phyloP scores from a whole-genome alignment of 2,888 invertebrate species.

The Tetragonisca angustula region DNA sequence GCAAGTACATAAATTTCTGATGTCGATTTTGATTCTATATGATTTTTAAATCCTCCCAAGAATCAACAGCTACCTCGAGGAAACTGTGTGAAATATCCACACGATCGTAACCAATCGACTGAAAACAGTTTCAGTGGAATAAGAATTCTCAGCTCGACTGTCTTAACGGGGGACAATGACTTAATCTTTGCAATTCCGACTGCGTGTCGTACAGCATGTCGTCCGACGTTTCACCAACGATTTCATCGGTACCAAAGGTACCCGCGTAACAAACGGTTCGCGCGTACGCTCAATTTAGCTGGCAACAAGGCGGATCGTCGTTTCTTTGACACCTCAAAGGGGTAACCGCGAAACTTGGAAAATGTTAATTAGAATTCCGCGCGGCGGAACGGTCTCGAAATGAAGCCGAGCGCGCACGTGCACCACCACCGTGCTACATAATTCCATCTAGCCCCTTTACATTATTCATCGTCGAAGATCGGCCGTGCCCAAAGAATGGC shows the following conservation, averaged over 20 bases:
- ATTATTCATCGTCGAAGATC: slow-evolving; percentile 54
- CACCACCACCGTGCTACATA: slow-evolving; percentile 24
- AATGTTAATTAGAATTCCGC: slow-evolving; percentile 22
- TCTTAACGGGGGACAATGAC: too few relatives aligned
- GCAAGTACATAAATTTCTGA: too few relatives aligned
- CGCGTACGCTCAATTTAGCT: not conserved
- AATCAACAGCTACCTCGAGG: too few relatives aligned
- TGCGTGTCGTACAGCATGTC: too few relatives aligned
- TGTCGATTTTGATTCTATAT: too few relatives aligned
- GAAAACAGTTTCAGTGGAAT: too few relatives aligned
- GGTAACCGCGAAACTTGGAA: not conserved
- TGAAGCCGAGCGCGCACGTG: slow-evolving; percentile 32
- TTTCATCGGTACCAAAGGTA: not conserved
- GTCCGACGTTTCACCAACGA: too few relatives aligned
- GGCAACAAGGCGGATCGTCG: not conserved
- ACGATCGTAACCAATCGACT: too few relatives aligned
- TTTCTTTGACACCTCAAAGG: not conserved
- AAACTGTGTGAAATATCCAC: too few relatives aligned
- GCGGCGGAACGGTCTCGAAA: not conserved
- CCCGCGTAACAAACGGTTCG: not conserved
- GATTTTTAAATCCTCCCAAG: too few relatives aligned
- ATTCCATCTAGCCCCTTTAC: slow-evolving; percentile 35
- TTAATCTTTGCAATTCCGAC: too few relatives aligned
- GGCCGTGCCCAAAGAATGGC: slow-evolving; percentile 31
- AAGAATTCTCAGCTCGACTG: too few relatives aligned